Conservation (phyloP, 1,140 invertebrate genomes). For the Zaprionus camerounensis region DNA sequence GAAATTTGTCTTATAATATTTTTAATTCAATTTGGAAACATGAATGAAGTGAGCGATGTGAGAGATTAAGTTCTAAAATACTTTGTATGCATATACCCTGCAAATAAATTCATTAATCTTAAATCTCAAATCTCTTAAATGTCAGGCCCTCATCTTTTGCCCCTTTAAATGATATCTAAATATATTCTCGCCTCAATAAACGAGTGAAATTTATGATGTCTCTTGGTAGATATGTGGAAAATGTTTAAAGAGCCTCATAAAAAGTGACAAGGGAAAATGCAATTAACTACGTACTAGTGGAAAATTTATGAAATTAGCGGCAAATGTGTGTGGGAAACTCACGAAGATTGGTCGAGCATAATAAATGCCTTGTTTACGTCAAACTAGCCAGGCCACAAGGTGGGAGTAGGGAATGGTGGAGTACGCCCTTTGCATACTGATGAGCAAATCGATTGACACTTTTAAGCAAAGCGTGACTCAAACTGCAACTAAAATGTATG, state of each 20-base stretch:
- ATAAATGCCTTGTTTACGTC: conserved; percentile 28
- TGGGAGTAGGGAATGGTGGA: neutral
- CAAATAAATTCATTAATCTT: neutral
- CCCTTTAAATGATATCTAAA: neutral
- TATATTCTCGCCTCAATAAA: conserved; percentile 17
- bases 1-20: conserved; percentile 9
- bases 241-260: conserved; percentile 42
- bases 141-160: conserved; percentile 4
- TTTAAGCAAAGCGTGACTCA: conserved; percentile 5
- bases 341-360: conserved; percentile 14
- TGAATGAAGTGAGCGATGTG: neutral
- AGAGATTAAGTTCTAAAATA: neutral
- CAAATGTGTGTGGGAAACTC: conserved; percentile 41
- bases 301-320: conserved; percentile 58
- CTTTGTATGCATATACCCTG: neutral
- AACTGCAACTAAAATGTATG: neutral
- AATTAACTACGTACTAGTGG: conserved; percentile 30
- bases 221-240: conserved; percentile 13
- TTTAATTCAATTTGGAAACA: neutral
- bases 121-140: neutral
- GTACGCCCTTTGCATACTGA: conserved; percentile 22
- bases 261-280: conserved; percentile 21
- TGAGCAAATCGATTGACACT: conserved; percentile 6
- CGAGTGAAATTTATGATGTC: conserved; percentile 26
- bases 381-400: conserved; percentile 58